Evolutionary conservation across 2,797 vertebrate genomes (phyloP).

Genomic region (Onychomys torridus): DNA sequence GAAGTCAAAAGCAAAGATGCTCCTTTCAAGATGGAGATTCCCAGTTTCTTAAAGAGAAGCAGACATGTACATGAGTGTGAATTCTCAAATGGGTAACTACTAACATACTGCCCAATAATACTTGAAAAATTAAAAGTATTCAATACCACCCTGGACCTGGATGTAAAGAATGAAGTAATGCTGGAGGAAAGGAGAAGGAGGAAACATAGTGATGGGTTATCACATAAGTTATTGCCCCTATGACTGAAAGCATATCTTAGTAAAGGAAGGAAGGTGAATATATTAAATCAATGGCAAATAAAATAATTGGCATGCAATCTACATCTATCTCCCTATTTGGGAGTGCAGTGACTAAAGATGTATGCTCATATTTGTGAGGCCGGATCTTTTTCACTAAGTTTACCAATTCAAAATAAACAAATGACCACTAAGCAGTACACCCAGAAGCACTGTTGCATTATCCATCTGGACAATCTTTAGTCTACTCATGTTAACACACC

Average conservation of each 20-base stretch:
- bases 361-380: neutral
- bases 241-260: neutral
- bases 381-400: too few species aligned
- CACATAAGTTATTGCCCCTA: neutral
- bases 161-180: neutral
- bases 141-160: neutral
- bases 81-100: neutral
- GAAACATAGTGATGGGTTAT: neutral
- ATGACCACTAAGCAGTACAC: neutral
- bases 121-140: neutral
- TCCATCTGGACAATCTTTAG: neutral
- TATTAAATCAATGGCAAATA: neutral
- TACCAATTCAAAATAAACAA: neutral
- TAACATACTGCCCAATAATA: neutral
- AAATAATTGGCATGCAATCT: accelerated
- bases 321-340: neutral
- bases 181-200: neutral
- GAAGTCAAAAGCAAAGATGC: neutral
- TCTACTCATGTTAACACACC: neutral
- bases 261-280: neutral
- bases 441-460: neutral
- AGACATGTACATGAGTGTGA: neutral
- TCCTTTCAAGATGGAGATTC: neutral
- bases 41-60: neutral
- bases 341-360: too few species aligned